Conservation (phyloP, 2,113 vertebrate species). For the Tachuris rubrigastra region DNA sequence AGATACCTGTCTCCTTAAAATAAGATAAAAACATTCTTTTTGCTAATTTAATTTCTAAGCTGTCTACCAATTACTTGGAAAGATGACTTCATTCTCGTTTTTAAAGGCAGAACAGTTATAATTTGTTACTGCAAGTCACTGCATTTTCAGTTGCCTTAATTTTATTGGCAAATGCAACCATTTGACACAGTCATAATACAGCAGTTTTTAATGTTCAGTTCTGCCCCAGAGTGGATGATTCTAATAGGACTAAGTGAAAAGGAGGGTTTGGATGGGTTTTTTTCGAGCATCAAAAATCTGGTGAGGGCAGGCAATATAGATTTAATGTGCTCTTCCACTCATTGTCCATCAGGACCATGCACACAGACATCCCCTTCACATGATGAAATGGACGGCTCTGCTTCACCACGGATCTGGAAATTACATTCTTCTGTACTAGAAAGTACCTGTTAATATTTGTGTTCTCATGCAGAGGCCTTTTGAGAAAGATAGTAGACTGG, state of each 20-base stretch:
- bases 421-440: neutral
- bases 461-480: neutral
- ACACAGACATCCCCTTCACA: neutral
- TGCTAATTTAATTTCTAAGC: neutral
- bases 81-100: neutral
- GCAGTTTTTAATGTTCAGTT: neutral
- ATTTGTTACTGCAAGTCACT: neutral
- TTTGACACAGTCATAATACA: neutral
- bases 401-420: neutral
- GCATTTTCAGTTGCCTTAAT: neutral
- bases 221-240: neutral
- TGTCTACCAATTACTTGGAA: neutral
- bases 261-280: neutral
- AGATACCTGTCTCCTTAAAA: neutral
- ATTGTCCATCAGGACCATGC: neutral
- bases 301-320: neutral
- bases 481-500: neutral
- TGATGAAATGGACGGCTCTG: neutral
- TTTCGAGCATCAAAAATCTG: neutral
- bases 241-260: neutral
- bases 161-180: neutral
- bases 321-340: neutral
- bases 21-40: neutral
- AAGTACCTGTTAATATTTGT: neutral
- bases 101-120: neutral